Base-by-base conservation (phyloP, 1,140 invertebrate species). In the Lasaia peninsularis region DNA sequence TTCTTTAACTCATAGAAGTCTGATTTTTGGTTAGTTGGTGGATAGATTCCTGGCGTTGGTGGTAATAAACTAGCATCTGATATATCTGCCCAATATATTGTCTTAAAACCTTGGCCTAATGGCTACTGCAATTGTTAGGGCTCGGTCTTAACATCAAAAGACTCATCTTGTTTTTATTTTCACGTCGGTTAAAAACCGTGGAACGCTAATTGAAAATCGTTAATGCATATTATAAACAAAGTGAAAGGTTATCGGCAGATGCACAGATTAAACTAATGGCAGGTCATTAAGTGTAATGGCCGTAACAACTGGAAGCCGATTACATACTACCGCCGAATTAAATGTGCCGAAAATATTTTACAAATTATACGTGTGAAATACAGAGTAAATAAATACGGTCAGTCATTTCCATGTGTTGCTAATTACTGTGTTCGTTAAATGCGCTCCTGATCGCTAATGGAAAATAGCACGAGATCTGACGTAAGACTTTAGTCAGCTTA, bases 231-330 rank as follows among this genome's bases (percentile, higher is more conserved):
- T 20, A 24, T 24, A 37, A 37, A 21, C 24, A 21, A 28, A 34
- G 20, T 20, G 32, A 28, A 7, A 16, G 33, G 8, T 18, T 35
- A 54, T 54, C 18, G 10, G 9, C 6, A 18, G 11, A 32, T 18
- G 52, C 16, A 49, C 16, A 53, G 64, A 60, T 66, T 60, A 66
- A 49, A 52, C 50, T 56, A 60, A 62, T 66, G 54, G 54, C 53
- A 24, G 12, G 50, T 57, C 64, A 62, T 66, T 66, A 59, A 35
- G 40, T 56, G 28, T 54, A 56, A 56, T 24, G 28, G 50, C 53
- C 14, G 54, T 50, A 37, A 60, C 52, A 60, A 56, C 35, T 28
- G 16, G 56, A 53, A 40, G 37, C 37, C 14, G 54, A 56, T 56
- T 58, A 58, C 24, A 32, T 56, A 62, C 59, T 56, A 52, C 44